Evolutionary conservation across 2,797 vertebrate genomes (phyloP), one percentile per base, ranked within the genome.

Genomic region (Mastacembelus armatus): DNA sequence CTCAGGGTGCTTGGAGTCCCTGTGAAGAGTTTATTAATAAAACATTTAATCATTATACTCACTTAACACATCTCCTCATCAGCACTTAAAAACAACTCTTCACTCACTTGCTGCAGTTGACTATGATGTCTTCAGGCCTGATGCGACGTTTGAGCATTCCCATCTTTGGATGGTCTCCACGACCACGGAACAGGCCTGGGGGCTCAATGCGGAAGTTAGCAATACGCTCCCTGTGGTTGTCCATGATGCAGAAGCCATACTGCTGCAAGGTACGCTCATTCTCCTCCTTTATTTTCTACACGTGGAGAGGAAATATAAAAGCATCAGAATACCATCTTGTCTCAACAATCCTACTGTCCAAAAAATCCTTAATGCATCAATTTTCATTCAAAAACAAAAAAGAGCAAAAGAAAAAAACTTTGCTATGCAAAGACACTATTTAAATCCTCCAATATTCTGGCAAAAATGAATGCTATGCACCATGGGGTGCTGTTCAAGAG

Each of bases 151-250:
- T 99, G 47, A 99, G 87, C 96, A 99, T 99, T 63, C 97, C 97
- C 96, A 98, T 99, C 78, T 99, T 99, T 11, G 98, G 98, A 77
- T 99, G 98, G 91, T 99, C 96, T 56, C 98, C 98, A 61, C 97
- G 93, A 22, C 98, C 98, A 27, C 97, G 95, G 85, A 99, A 99
- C 35, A 99, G 93, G 33, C 97, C 97, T 0, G 97, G 98, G 1
- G 98, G 98, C 69, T 99, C 98, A 70, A 99, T 99, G 81, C 96
- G 97, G 52, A 99, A 99, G 91, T 99, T 99, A 69, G 96, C 98
- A 66, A 99, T 99, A 52, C 97, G 95, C 74, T 99, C 97, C 88
- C 91, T 96, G 91, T 99, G 98, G 87, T 96, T 98, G 92, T 99
- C 98, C 98, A 99, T 99, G 74, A 99, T 42, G 67, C 98, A 99